Conservation (phyloP, 2,113 vertebrate species). For the Stegastes partitus region DNA sequence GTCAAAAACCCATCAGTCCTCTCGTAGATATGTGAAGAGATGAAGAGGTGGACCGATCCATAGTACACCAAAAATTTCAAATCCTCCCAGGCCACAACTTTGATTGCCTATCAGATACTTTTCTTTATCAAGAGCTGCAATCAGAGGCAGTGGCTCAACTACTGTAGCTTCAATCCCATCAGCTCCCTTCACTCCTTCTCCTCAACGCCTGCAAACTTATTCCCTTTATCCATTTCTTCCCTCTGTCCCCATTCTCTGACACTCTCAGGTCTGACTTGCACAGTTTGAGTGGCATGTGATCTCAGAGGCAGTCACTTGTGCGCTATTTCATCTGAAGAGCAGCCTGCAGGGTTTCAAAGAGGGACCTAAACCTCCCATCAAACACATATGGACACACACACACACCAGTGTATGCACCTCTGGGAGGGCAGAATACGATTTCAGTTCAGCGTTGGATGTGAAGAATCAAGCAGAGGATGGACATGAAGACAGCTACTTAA, state of each 20-base stretch:
- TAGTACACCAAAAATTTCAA: slow-evolving; percentile 32
- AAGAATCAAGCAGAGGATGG: background rate
- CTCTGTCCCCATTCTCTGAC: slow-evolving; percentile 12
- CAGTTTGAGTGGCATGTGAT: slow-evolving; percentile 50
- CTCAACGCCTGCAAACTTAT: background rate
- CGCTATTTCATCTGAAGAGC: slow-evolving; percentile 42
- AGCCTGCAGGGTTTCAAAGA: slow-evolving; percentile 38
- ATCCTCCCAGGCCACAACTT: slow-evolving; percentile 44
- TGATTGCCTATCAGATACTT: slow-evolving; percentile 65
- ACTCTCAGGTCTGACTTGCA: slow-evolving; percentile 30
- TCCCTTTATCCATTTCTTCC: slow-evolving; percentile 22
- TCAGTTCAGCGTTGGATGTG: background rate
- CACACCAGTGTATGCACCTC: background rate
- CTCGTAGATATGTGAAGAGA: slow-evolving; percentile 29
- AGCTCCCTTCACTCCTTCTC: slow-evolving; percentile 11
- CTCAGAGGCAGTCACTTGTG: slow-evolving; percentile 46
- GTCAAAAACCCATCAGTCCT: slow-evolving; percentile 43
- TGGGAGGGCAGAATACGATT: background rate
- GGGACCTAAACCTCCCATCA: slow-evolving; percentile 9
- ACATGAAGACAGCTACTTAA: background rate
- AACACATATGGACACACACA: background rate
- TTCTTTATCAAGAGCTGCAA: slow-evolving; percentile 59
- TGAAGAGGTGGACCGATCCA: slow-evolving; percentile 35
- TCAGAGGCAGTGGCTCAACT: slow-evolving; percentile 46
- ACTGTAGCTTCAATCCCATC: slow-evolving; percentile 55